Base-by-base conservation (phyloP, 37 sponge, comb jelly and placozoan species). In the Cliona cf. orientalis region DNA sequence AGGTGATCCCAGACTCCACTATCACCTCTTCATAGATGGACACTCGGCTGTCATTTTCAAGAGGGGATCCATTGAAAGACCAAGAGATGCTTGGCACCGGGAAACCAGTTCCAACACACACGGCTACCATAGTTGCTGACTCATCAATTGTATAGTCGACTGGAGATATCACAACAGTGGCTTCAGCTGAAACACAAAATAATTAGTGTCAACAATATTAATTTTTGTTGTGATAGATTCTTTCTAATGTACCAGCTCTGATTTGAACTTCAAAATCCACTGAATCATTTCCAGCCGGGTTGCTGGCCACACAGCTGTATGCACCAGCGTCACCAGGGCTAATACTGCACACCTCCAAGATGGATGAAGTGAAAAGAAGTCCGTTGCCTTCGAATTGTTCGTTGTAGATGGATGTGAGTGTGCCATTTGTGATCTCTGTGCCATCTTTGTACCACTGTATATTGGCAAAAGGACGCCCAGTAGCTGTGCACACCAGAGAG, bases 311-410 rank as follows among this genome's bases (percentile, higher is more conserved):
- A 65, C 79, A 79, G 79, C 32, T 49, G 46, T 79, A 79, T 17
- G 22, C 32, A 11, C 68, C 79, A 21, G 39, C 45, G 55, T 79
- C 79, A 35, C 22, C 3, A 6, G 7, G 35, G 21, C 32, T 23
- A 19, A 67, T 26, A 43, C 79, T 79, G 39, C 79, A 79, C 31
- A 79, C 34, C 68, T 79, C 66, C 4, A 79, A 38, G 37, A 79
- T 63, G 34, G 79, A 79, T 56, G 46, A 36, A 21, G 42, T 37
- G 58, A 79, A 79, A 37, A 53, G 1, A 21, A 23, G 43, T 14
- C 56, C 79, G 4, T 39, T 39, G 25, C 49, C 66, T 2, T 37
- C 29, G 23, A 79, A 29, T 3, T 56, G 53, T 17, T 79, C 79
- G 21, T 45, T 42, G 35, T 67, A 66, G 46, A 79, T 67, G 46